Evolutionary conservation across 2,888 invertebrate species (phyloP).

Genomic region (Hipparchia sbordonii): DNA sequence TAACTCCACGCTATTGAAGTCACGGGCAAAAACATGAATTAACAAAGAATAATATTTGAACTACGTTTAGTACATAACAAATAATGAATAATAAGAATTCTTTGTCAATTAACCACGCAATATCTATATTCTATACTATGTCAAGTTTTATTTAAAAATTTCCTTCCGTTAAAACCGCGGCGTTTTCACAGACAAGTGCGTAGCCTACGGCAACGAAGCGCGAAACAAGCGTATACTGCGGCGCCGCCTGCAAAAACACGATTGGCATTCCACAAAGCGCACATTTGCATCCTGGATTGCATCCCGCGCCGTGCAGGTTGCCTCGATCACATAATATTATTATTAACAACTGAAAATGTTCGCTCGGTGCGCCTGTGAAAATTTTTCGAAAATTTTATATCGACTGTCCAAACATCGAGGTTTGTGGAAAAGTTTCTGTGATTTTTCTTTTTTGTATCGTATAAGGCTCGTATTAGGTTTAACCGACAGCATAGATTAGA

Average conservation of each 20-base stretch:
- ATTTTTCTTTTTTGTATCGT: neutral
- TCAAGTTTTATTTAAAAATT: too few species aligned
- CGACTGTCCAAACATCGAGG: neutral
- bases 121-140: too few species aligned
- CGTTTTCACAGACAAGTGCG: slow-evolving; percentile 20
- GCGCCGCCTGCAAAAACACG: slow-evolving; percentile 36
- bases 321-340: slow-evolving; percentile 18
- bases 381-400: neutral
- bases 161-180: neutral
- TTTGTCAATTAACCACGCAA: too few species aligned
- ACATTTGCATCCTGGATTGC: slow-evolving; percentile 35
- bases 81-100: too few species aligned
- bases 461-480: neutral
- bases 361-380: neutral
- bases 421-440: neutral
- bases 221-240: slow-evolving; percentile 25
- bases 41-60: too few species aligned
- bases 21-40: too few species aligned
- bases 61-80: too few species aligned
- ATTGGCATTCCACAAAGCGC: slow-evolving; percentile 36
- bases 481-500: too few species aligned
- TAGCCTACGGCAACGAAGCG: slow-evolving; percentile 20
- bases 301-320: neutral
- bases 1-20: too few species aligned
- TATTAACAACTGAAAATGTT: slow-evolving; percentile 9